Percentiles rank a stretch among this genome's conserved stretches.
phyloP scores from a whole-genome alignment of 2,113 vertebrate species.

The Columba livia region DNA sequence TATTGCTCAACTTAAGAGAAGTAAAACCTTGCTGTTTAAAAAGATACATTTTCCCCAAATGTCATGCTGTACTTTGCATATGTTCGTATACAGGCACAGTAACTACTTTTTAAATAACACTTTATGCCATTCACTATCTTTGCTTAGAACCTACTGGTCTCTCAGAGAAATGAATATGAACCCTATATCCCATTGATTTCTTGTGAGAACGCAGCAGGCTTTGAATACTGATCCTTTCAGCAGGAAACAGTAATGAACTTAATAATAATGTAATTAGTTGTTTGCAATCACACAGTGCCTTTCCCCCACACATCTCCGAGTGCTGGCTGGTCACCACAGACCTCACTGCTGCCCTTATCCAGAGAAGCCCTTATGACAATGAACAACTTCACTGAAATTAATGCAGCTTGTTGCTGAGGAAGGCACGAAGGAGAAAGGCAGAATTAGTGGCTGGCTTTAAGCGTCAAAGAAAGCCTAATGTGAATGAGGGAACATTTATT shows the following conservation, averaged over 20 bases:
- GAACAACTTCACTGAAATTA: background rate
- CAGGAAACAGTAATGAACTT: background rate
- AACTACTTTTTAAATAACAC: background rate
- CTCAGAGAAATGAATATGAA: background rate
- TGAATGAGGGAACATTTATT: background rate
- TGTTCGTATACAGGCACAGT: background rate
- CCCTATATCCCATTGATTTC: background rate
- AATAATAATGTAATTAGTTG: conserved; percentile 6
- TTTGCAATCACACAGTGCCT: background rate
- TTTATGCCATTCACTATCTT: background rate
- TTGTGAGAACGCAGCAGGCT: background rate
- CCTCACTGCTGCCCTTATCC: conserved; percentile 1
- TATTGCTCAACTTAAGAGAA: background rate
- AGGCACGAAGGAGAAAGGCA: background rate
- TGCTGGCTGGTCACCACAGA: background rate
- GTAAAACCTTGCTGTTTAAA: background rate
- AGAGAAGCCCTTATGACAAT: background rate
- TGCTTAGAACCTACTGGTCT: background rate
- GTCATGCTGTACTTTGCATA: background rate
- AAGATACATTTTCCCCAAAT: background rate
- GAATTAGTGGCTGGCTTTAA: background rate
- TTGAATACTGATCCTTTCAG: conserved; percentile 32
- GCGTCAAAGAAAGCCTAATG: background rate
- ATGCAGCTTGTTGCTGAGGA: background rate
- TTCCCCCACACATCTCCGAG: background rate